These are phyloP conservation scores for Drymonia ruficornis DNA, from an alignment of 2,888 invertebrate species.

Conservation along the genomic window DNA sequence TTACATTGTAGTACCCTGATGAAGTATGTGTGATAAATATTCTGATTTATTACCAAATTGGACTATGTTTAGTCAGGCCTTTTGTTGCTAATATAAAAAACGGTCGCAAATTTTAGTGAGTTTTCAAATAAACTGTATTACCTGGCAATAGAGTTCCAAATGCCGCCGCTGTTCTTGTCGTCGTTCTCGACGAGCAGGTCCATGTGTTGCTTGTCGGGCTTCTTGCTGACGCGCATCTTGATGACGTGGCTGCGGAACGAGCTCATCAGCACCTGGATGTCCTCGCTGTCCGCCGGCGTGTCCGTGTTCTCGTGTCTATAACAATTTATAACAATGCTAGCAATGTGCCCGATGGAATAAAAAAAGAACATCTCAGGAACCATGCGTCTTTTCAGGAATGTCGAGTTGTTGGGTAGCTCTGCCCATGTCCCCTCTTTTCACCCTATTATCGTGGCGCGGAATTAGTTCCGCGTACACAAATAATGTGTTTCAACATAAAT, in stretches of 20 bases:
- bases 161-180: slow-evolving; percentile 87
- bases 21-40: no score
- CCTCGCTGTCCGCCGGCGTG: slow-evolving; percentile 87
- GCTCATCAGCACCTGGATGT: slow-evolving; percentile 92
- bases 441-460: no score
- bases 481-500: no score
- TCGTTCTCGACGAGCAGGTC: slow-evolving; percentile 94
- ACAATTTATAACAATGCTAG: background rate
- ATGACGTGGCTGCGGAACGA: slow-evolving; percentile 96
- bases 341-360: no score
- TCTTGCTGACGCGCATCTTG: slow-evolving; percentile 95
- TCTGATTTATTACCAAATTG: no score
- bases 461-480: no score
- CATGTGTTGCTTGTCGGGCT: slow-evolving; percentile 93
- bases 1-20: no score
- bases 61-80: no score
- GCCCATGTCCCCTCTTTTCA: no score
- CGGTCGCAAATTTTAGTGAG: background rate
- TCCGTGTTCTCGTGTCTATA: slow-evolving; percentile 91
- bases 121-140: slow-evolving; percentile 49
- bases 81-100: background rate
- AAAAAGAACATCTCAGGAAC: no score
- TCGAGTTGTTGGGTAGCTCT: no score
- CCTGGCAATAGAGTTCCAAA: slow-evolving; percentile 98
- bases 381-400: no score